These are phyloP conservation scores for Geodia barretti DNA, from an alignment of 37 sponge, comb jelly and placozoan genomes.

Conservation along the genomic window DNA sequence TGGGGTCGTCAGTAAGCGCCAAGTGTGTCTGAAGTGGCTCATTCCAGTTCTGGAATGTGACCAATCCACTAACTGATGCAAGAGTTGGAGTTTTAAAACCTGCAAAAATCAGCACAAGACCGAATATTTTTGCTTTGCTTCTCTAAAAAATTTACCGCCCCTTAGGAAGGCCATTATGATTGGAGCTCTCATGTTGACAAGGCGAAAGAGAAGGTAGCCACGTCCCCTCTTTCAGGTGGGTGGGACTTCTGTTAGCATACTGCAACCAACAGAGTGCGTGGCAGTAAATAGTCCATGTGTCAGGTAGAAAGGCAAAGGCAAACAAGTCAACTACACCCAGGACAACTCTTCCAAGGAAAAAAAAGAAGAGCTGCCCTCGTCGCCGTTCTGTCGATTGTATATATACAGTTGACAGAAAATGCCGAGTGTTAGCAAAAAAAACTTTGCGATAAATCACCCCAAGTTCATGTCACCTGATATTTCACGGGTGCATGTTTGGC, in stretches of 20 bases:
- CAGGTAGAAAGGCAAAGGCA: too few relatives aligned
- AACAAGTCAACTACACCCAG: too few relatives aligned
- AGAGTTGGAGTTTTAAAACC: conserved; percentile 37
- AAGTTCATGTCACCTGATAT: conserved; percentile 20
- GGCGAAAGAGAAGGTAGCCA: neutral
- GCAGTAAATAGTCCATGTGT: too few relatives aligned
- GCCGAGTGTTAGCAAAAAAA: too few relatives aligned
- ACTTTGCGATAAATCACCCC: too few relatives aligned
- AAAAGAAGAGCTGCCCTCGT: too few relatives aligned
- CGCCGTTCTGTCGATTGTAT: too few relatives aligned
- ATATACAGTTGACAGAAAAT: too few relatives aligned
- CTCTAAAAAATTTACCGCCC: neutral
- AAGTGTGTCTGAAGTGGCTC: conserved; percentile 69
- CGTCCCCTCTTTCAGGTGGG: neutral
- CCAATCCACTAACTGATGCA: conserved; percentile 39
- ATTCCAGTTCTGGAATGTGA: conserved; percentile 61
- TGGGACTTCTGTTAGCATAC: neutral
- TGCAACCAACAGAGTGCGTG: too few relatives aligned
- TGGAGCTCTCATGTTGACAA: neutral
- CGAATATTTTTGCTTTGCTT: too few relatives aligned
- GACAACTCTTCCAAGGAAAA: too few relatives aligned
- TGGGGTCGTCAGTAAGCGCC: conserved; percentile 49
- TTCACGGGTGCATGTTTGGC: conserved; percentile 51
- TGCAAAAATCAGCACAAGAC: too few relatives aligned
- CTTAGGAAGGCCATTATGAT: neutral